Base-by-base conservation (phyloP, 2,113 vertebrate species). In the Takifugu bimaculatus region DNA sequence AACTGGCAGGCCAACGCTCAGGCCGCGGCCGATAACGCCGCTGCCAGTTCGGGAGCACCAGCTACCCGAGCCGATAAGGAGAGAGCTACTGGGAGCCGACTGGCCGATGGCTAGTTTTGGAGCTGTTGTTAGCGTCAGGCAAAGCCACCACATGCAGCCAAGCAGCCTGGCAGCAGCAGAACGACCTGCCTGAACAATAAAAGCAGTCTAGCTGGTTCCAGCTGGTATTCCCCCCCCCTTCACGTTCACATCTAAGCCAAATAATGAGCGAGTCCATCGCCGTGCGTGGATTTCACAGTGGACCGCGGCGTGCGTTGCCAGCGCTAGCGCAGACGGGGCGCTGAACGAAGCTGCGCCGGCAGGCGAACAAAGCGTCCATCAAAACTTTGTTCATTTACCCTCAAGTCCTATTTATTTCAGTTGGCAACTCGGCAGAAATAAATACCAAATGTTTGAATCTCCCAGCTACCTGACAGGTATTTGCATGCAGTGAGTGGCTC, bases 161-260 rank as follows among this genome's bases (percentile, higher is more conserved):
- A 68, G 39, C 25, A 39, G 72, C 74, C 71, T 74, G 81, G 78
- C 74, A 78, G 74, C 61, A 42, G 27, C 70, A 53, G 49, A 50
- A 42, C 55, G 11, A 53, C 57, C 60, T 54, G 52, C 71, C 66
- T 74, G 60, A 65, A 76, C 74, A 70, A 74, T 68, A 60, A 65
- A 69, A 79, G 55, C 54, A 71, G 60, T 63, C 65, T 58, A 75
- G 65, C 75, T 72, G 65, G 61, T 39, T 39, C 57, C n/a, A 47
- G 68, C 55, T 75, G 80, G 83, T 85, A 73, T 67, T 80, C 82
- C 74, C 78, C 76, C 77, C 62, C 53, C 20, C 59, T 80, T 50
- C 62, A 70, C 60, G 63, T 70, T 68, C 81, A 74, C 72, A 83
- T 25, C 50, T 52, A 63, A 60, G 57, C 70, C 71, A 75, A 68